Base-by-base conservation (phyloP, 2,888 invertebrate species). In the Cephus sareptanus region DNA sequence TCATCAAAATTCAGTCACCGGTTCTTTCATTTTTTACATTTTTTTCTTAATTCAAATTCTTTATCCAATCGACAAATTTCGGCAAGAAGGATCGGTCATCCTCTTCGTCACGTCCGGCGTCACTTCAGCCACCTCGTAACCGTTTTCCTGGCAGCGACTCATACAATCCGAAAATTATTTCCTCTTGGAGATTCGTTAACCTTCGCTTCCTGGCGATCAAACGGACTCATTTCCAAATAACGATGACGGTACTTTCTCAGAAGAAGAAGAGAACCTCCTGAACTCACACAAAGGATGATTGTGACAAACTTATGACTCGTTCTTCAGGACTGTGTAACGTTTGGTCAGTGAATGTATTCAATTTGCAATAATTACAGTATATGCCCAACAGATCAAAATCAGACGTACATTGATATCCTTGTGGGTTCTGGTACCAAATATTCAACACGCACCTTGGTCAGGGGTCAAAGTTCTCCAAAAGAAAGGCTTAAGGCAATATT, bases 191-290 rank as follows among this genome's bases (percentile, higher is more conserved):
- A 80, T 77, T 75, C 81, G 75, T 82, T 79, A 75, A 77, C 76
- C 81, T 75, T 76, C 30, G 70, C 74, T 81, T 80, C 78, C 76
- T 76, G 77, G 73, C 69, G 73, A n/a, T 75, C 75, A 37, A n/a
- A 33, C 75, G 30, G 71, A 76, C 77, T 56, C 31, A 76, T 75
- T 76, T 23, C 40, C 69, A 69, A 76, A 79, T 69, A 74, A 76
- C 76, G 75, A 78, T 69, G 75, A 75, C 37, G 37, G 31, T 70
- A 31, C 37, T 33, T 31, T 79, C 69, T 76, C 34, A 31, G 56
- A 56, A 56, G 56, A 56, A 56, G 9, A 15, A 56, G 56, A 56
- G 56, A 56, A 56, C 56, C 23, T 56, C 9, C 9, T 23, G 23
- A 23, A 6, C 6, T 23, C 9, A 9, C 56, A 56, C 56, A 56